Evolutionary conservation across 2,888 invertebrate species (phyloP), one percentile per base, ranked within the genome.

Genomic region (Drosophila mercatorum): DNA sequence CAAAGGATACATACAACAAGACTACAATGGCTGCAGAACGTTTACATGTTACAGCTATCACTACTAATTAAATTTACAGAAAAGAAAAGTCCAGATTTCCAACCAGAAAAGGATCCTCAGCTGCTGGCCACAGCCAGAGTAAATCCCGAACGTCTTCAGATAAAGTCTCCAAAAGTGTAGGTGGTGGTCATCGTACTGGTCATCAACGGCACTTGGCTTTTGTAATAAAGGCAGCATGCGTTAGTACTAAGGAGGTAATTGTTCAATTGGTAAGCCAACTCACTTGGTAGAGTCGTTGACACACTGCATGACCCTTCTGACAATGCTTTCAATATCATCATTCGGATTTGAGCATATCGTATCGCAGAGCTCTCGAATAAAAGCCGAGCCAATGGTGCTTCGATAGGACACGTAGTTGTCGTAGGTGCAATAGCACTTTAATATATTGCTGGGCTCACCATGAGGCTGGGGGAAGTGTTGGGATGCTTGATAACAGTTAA

Each of bases 361-460:
- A 51, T 11, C 5, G 17, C 49, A 51, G 31, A 51, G 31, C 2
- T 51, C 34, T 6, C 49, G 31, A 17, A 51, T 51, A 5, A 51
- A 31, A 5, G 31, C 1, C n/a, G 31, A 17, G 34, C 11, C 34
- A 51, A 6, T 3, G 11, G 11, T 11, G 11, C 34, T 34, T 2
- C 17, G n/a, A 11, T 5, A 34, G 31, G 31, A 11, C 11, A 11
- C 31, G n/a, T n/a, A 17, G 7, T 49, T n/a, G n/a, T 34, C 11
- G n/a, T 34, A 34, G n/a, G 17, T 17, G 31, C 49, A 49, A 10
- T 51, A 51, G n/a, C 17, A 31, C 49, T 51, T 51, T 17, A 51
- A n/a, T 34, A 51, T 34, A 11, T 51, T 11, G 6, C 31, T 34
- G 31, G 49, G 49, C 5, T 5, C 31, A 17, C n/a, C 31, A 31